Evolutionary conservation across 2,888 invertebrate genomes (phyloP).

Genomic region (Cryptocheilus praepositus): DNA sequence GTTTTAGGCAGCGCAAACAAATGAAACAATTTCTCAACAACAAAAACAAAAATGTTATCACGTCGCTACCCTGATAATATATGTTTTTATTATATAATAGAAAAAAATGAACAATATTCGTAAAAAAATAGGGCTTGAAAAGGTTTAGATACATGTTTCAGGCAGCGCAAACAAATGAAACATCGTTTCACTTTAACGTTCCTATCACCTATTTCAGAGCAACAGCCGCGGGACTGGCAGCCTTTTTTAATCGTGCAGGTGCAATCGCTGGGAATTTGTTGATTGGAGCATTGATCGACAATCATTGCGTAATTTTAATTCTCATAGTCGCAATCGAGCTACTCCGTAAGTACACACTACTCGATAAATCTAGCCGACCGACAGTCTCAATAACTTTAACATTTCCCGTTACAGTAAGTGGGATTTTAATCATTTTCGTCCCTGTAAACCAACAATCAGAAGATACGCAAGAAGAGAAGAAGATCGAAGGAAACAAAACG

Average conservation of each 20-base stretch:
- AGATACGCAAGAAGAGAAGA: slow-evolving; percentile 20
- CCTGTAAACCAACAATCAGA: slow-evolving; percentile 70
- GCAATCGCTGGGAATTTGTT: slow-evolving; percentile 84
- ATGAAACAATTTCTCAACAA: too few relatives aligned
- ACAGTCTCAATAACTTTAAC: not conserved
- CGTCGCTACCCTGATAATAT: too few relatives aligned
- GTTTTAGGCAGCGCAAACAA: too few relatives aligned
- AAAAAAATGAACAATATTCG: too few relatives aligned
- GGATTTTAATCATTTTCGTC: slow-evolving; percentile 82
- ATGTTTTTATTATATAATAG: too few relatives aligned
- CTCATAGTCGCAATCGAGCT: slow-evolving; percentile 82
- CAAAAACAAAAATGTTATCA: too few relatives aligned
- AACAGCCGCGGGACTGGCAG: slow-evolving; percentile 60
- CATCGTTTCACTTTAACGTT: too few relatives aligned
- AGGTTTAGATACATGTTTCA: too few relatives aligned
- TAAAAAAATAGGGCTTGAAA: too few relatives aligned
- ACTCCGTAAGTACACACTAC: slow-evolving; percentile 79
- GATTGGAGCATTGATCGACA: slow-evolving; percentile 86
- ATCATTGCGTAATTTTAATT: slow-evolving; percentile 82
- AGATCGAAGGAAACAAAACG: not conserved
- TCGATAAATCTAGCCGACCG: too few relatives aligned
- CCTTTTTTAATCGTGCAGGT: slow-evolving; percentile 85
- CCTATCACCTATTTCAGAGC: slow-evolving; percentile 38
- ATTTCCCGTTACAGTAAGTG: slow-evolving; percentile 78
- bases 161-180: too few relatives aligned